phyloP scores from a whole-genome alignment of 2,113 vertebrate species.

The Mobula birostris region DNA sequence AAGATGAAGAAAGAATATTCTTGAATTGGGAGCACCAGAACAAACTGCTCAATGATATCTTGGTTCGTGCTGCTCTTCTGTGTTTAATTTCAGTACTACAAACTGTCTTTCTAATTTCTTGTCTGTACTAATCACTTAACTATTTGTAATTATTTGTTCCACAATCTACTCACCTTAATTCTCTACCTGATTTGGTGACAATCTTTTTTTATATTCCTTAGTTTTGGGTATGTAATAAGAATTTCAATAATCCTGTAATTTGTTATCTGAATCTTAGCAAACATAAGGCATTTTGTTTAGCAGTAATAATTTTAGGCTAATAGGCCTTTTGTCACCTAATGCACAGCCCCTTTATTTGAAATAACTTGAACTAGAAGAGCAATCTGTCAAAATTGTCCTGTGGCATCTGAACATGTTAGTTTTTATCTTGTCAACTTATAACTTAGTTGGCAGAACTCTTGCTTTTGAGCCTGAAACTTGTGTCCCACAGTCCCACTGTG shows the following conservation, averaged over 20 bases:
- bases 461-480: background rate
- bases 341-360: background rate
- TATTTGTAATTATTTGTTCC: background rate
- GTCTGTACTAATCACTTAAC: no score
- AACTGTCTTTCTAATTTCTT: no score
- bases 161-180: background rate
- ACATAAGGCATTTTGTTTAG: background rate
- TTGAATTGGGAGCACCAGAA: no score
- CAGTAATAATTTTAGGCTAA: background rate
- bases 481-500: background rate
- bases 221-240: background rate
- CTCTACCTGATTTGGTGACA: background rate
- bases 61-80: no score
- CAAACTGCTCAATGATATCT: no score
- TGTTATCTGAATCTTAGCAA: background rate
- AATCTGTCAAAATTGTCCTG: background rate
- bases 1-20: no score
- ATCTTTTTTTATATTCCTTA: background rate
- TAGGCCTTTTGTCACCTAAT: background rate
- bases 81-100: no score
- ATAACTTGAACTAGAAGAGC: background rate
- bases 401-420: background rate
- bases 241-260: background rate
- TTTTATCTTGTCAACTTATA: background rate
- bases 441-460: background rate